phyloP scores from a whole-genome alignment of 2,797 vertebrate species.

The Darevskia mixta region DNA sequence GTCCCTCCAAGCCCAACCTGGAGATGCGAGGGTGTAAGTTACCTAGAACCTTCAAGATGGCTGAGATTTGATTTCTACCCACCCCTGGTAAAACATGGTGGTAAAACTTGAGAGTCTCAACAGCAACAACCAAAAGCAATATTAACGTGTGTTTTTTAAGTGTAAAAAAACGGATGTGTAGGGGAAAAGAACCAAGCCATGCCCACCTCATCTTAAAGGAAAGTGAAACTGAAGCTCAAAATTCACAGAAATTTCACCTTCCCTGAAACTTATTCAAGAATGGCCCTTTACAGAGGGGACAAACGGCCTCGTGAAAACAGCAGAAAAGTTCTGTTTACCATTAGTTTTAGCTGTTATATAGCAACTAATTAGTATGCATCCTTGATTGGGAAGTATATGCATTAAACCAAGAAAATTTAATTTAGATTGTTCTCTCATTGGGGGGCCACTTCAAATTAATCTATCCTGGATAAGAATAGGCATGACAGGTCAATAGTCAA shows the following conservation, averaged over 20 bases:
- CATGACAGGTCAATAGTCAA: background rate
- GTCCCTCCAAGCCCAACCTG: too few species aligned
- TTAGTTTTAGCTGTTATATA: background rate
- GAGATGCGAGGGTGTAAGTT: too few species aligned
- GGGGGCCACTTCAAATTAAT: background rate
- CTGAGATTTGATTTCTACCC: too few species aligned
- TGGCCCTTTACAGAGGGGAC: background rate
- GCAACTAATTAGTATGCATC: background rate
- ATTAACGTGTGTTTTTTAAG: background rate
- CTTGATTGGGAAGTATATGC: background rate
- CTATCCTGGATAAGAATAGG: background rate
- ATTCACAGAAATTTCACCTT: background rate
- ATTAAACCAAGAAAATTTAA: background rate
- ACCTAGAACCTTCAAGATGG: too few species aligned
- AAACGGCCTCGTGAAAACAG: background rate
- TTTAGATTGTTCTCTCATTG: background rate
- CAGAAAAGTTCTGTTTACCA: background rate
- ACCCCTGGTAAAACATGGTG: background rate
- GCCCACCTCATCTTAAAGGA: background rate
- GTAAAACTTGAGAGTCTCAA: background rate
- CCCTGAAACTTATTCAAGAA: background rate
- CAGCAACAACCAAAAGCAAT: background rate
- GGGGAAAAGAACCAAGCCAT: background rate
- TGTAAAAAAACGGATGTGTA: background rate
- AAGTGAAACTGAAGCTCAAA: background rate